Evolutionary conservation across 1,140 invertebrate genomes (phyloP).

Genomic region (Cepaea nemoralis): DNA sequence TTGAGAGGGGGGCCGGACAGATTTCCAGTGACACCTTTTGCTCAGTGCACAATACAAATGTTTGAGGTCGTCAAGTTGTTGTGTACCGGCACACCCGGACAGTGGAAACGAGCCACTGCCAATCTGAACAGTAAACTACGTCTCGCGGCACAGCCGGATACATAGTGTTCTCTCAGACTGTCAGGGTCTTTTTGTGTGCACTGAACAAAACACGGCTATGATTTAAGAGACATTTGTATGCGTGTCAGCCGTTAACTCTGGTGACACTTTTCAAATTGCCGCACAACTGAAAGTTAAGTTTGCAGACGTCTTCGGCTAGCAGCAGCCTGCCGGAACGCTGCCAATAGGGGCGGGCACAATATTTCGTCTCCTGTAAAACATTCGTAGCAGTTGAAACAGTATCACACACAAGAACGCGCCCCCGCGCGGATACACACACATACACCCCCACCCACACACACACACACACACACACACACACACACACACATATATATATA

Average conservation of each 20-base stretch:
- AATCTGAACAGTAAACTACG: neutral
- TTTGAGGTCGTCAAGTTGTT: neutral
- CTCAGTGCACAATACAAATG: neutral
- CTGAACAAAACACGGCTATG: neutral
- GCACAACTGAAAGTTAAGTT: neutral
- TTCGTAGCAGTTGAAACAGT: too few species aligned
- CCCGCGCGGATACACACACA: too few species aligned
- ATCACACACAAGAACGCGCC: too few species aligned
- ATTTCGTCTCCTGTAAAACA: too few species aligned
- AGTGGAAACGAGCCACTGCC: neutral
- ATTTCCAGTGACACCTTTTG: neutral
- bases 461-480: too few species aligned
- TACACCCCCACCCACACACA: too few species aligned
- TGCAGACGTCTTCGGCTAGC: neutral
- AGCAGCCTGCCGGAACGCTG: too few species aligned
- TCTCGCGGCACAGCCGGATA: neutral
- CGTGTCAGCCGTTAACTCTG: constrained; percentile 8
- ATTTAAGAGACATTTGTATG: constrained; percentile 6
- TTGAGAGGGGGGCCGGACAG: too few species aligned
- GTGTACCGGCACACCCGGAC: neutral
- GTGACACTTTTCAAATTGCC: constrained; percentile 2
- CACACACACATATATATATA: too few species aligned
- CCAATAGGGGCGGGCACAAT: too few species aligned
- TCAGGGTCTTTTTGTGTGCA: neutral
- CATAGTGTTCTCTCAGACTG: neutral